A percentile compares a stretch with the other conserved stretches of the same genome.
phyloP scores from a whole-genome alignment of 2,113 vertebrate species.

The Phylloscopus trochilus region DNA sequence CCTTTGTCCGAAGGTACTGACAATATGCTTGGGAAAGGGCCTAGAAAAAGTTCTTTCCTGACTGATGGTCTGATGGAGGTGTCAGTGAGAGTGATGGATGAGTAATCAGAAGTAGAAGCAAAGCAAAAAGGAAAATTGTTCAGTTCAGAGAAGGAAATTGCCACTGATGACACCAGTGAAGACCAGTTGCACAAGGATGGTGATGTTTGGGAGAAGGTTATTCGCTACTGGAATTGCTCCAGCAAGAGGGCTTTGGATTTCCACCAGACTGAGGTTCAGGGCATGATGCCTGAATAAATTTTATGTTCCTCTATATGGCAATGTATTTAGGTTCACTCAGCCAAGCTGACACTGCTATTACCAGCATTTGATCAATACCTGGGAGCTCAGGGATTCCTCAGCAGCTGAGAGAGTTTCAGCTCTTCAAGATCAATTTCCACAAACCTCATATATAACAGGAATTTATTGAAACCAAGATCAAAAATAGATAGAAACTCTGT shows the following conservation, averaged over 20 bases:
- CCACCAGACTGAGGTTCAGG: background rate
- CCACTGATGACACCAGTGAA: background rate
- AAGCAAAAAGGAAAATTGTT: background rate
- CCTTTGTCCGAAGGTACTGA: background rate
- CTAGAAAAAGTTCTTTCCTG: background rate
- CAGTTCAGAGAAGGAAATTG: background rate
- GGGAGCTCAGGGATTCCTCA: background rate
- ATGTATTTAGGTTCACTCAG: background rate
- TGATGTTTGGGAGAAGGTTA: background rate
- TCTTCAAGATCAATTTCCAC: background rate
- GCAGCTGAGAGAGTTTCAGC: background rate
- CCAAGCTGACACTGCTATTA: background rate
- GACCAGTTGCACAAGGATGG: accelerated
- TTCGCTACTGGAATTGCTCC: background rate
- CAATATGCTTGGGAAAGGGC: background rate
- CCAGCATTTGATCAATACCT: background rate
- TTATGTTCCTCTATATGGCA: background rate
- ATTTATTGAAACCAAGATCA: background rate
- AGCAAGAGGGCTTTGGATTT: background rate
- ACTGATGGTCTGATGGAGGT: background rate
- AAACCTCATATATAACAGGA: background rate
- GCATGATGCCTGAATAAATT: background rate
- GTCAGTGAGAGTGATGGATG: background rate
- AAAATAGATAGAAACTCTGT: background rate
- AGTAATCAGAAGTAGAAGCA: background rate